Base-by-base conservation (phyloP, 1,140 invertebrate genomes). In the Lordiphosa stackelbergi region DNA sequence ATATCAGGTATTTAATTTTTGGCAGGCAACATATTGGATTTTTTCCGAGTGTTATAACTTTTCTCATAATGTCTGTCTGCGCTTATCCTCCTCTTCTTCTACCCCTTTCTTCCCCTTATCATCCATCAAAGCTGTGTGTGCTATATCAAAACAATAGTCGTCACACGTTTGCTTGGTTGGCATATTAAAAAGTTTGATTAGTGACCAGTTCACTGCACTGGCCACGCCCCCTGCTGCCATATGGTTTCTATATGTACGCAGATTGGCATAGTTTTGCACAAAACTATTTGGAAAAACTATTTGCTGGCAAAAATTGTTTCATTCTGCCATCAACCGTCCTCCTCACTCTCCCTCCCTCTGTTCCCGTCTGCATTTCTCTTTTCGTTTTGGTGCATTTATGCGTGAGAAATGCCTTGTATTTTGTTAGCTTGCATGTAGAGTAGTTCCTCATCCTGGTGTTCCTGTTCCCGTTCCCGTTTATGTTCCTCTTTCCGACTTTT, bases 111-210 rank as follows among this genome's bases (percentile, higher is more conserved):
- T 0, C 16, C 22, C 37, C 51, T 19, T 19, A 19, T 19, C 3
- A 19, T 2, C 19, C 19, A 19, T 19, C 19, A 19, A 12, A 22
- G 35, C 48, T 38, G 13, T 48, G 19, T 46, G 46, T 53, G 53
- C 47, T 55, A 61, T 55, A 55, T 66, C 69, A 70, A 59, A 73
- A 79, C 74, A 79, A 73, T 70, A 73, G 74, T 79, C 77, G 59
- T 65, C 73, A 55, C 75, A 83, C 71, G 66, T 71, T 79, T 79
- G 75, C 71, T 56, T 49, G 75, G 61, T 57, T 40, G 66, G 71
- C 71, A 79, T 79, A 79, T 81, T 81, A 81, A 79, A 81, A 81
- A 83, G 68, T 81, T 81, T 81, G 77, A 81, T 81, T 81, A 81
- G 75, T 79, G 68, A 59, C 63, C 70, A 77, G 74, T 68, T 69